Conservation (phyloP, 2,113 vertebrate genomes). For the Sapayoa aenigma region DNA sequence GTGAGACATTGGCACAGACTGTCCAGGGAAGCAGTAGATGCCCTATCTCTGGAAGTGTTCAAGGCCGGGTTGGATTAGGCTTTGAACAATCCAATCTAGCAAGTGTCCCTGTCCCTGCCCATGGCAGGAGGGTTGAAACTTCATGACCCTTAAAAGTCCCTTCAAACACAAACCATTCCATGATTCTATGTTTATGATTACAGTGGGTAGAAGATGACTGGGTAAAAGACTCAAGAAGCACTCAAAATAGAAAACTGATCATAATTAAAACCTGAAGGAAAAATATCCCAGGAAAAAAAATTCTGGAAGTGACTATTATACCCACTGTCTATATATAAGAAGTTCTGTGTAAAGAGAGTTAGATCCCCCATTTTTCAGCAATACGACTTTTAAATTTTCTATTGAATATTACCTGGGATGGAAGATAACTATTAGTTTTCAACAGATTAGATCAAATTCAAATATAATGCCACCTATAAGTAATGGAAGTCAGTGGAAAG, state of each 20-base stretch:
- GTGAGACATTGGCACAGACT: neutral
- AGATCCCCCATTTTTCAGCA: neutral
- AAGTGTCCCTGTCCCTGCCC: no score
- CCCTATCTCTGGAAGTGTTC: neutral
- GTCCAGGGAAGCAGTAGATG: no score
- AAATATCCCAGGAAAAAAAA: neutral
- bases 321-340: neutral
- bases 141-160: neutral
- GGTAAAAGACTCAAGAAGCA: neutral
- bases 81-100: neutral
- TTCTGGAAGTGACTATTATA: neutral
- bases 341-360: neutral
- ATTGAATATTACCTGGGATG: neutral
- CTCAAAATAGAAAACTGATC: neutral
- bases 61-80: neutral
- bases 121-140: neutral
- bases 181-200: neutral
- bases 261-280: neutral
- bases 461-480: neutral
- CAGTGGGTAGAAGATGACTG: neutral
- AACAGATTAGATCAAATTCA: neutral
- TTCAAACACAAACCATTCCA: neutral
- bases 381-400: neutral
- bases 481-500: neutral
- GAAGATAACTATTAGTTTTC: neutral